Conservation (phyloP, 2,888 invertebrate genomes). For the Clusia tigrina region DNA sequence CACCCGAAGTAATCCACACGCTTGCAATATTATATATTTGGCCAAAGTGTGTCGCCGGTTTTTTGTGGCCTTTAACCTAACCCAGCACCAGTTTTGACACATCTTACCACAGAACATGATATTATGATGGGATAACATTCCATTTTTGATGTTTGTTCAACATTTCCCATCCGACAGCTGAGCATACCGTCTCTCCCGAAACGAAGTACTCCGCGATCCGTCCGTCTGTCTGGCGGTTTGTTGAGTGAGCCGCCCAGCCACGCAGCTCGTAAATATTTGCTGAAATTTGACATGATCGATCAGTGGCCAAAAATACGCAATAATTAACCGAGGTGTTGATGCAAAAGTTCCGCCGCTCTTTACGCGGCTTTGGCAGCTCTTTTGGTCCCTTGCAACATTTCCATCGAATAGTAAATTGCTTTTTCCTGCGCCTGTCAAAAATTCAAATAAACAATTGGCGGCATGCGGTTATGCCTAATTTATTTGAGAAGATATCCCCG, state of each 20-base stretch:
- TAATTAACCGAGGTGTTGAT: slow-evolving; percentile 11
- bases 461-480: background rate
- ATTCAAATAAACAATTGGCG: background rate
- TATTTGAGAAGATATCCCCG: no score
- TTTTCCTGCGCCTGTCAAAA: background rate
- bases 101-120: no score
- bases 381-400: background rate
- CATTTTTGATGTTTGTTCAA: no score
- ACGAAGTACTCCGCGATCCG: background rate
- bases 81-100: no score
- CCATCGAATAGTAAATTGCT: background rate
- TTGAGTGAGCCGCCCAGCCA: background rate
- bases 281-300: slow-evolving; percentile 49
- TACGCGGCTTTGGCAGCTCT: background rate
- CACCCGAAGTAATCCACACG: no score
- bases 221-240: background rate
- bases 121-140: no score
- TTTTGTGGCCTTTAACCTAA: no score
- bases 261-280: slow-evolving; percentile 43
- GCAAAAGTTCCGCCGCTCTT: background rate
- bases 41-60: no score
- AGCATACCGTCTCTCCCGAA: no score
- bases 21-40: no score
- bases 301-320: slow-evolving; percentile 23
- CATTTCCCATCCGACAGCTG: background rate